Conservation (phyloP, 2,888 invertebrate genomes). For the Platerodrilus igneus region DNA sequence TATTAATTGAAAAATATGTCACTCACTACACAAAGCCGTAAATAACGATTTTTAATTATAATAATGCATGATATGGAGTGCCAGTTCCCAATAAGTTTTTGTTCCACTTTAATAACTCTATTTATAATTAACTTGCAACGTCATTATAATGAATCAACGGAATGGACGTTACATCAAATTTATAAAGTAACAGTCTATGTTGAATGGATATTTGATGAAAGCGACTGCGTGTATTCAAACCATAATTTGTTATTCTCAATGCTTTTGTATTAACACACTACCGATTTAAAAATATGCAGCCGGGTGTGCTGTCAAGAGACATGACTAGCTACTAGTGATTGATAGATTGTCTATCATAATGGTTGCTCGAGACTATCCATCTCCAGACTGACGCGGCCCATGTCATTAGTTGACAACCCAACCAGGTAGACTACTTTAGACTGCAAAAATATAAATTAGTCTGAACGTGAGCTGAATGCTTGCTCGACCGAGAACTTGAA, state of each 20-base stretch:
- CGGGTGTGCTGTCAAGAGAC: slow-evolving; percentile 38
- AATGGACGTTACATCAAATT: slow-evolving; percentile 20
- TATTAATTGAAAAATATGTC: no score
- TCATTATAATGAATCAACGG: slow-evolving; percentile 20
- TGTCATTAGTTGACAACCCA: slow-evolving; percentile 30
- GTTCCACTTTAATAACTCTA: slow-evolving; percentile 20
- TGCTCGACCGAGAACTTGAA: no score
- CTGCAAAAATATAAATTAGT: slow-evolving; percentile 21
- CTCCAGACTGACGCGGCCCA: slow-evolving; percentile 40
- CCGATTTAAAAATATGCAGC: slow-evolving; percentile 20
- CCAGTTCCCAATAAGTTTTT: no score
- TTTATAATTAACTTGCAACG: slow-evolving; percentile 23
- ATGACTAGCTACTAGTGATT: slow-evolving; percentile 46
- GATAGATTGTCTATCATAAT: slow-evolving; percentile 50
- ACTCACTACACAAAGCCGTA: no score
- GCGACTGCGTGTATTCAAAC: slow-evolving; percentile 14
- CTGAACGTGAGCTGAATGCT: slow-evolving; percentile 11
- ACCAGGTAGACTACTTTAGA: slow-evolving; percentile 34
- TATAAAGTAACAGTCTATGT: slow-evolving; percentile 20
- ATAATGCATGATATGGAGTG: no score
- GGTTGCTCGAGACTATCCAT: slow-evolving; percentile 46
- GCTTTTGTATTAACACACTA: slow-evolving; percentile 5
- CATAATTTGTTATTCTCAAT: slow-evolving; percentile 2
- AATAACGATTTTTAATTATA: no score
- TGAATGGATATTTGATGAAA: slow-evolving; percentile 17